A percentile compares a stretch with the other conserved stretches of the same genome.
These are phyloP conservation scores for Sphaeramia orbicularis DNA, from an alignment of 2,797 vertebrate species.

Conservation along the genomic window DNA sequence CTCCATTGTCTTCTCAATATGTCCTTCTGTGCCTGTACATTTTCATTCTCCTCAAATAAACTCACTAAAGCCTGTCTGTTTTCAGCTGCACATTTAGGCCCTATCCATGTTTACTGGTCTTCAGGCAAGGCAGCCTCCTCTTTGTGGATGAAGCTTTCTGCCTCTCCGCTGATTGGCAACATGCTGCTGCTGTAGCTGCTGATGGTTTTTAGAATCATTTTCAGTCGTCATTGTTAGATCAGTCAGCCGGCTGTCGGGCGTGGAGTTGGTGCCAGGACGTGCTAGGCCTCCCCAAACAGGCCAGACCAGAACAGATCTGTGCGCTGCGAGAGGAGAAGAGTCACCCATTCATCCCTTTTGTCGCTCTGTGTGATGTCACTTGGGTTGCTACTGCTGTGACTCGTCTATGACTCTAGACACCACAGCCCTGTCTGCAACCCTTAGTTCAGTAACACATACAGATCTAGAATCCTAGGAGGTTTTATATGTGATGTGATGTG, in stretches of 20 bases:
- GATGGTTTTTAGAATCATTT: slow-evolving; percentile 18
- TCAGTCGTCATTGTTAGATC: slow-evolving; percentile 12
- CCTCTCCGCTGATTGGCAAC: slow-evolving; percentile 24
- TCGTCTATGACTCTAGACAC: neutral
- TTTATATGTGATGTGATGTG: neutral
- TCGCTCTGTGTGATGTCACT: slow-evolving; percentile 7
- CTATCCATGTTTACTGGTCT: no score
- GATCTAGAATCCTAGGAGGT: slow-evolving; percentile 8
- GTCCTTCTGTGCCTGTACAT: no score
- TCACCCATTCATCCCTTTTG: slow-evolving; percentile 20
- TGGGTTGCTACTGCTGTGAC: neutral
- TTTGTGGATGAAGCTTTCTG: slow-evolving; percentile 47
- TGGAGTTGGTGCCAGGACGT: slow-evolving; percentile 45
- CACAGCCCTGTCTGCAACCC: neutral
- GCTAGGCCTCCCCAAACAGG: slow-evolving; percentile 29
- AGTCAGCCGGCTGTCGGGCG: slow-evolving; percentile 36
- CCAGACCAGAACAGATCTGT: slow-evolving; percentile 16
- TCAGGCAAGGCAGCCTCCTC: slow-evolving; percentile 4
- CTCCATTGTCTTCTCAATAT: no score
- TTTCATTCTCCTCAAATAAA: neutral
- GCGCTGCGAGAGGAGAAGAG: slow-evolving; percentile 14
- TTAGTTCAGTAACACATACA: neutral
- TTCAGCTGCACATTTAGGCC: slow-evolving; percentile 33
- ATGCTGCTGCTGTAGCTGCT: neutral
- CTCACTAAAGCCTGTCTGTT: slow-evolving; percentile 47